These are phyloP conservation scores for Pyrrhosoma nymphula DNA, from an alignment of 2,888 invertebrate genomes.

Conservation along the genomic window DNA sequence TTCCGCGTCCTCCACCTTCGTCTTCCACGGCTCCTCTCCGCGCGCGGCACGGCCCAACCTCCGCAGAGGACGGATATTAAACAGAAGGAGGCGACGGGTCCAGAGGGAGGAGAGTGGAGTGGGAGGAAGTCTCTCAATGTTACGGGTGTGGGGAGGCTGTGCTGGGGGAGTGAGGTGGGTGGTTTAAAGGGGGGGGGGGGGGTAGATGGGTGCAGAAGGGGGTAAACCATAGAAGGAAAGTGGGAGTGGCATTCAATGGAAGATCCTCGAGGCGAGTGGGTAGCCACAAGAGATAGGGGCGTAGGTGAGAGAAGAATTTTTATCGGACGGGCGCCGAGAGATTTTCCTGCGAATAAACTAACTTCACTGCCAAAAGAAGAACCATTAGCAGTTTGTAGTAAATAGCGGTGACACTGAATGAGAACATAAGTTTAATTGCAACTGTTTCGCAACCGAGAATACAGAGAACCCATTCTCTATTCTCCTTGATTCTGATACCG, in stretches of 20 bases:
- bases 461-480: no score
- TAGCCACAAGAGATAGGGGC: not conserved
- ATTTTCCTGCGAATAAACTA: no score
- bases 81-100: constrained; percentile 38
- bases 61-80: constrained; percentile 42
- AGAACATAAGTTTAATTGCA: no score
- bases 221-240: no score
- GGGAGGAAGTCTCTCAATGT: not conserved
- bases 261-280: no score
- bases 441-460: no score
- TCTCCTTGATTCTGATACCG: no score
- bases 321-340: no score
- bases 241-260: no score
- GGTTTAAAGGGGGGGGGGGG: not conserved
- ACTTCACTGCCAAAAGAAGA: no score
- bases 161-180: not conserved
- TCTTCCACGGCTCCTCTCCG: not conserved
- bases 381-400: no score
- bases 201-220: not conserved
- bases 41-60: not conserved
- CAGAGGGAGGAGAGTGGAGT: not conserved
- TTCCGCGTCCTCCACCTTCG: constrained; percentile 33
- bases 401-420: no score
- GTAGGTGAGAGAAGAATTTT: not conserved
- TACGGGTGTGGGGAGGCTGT: not conserved